Base-by-base conservation (phyloP, 2,888 invertebrate species). In the Diarsia mendica region DNA sequence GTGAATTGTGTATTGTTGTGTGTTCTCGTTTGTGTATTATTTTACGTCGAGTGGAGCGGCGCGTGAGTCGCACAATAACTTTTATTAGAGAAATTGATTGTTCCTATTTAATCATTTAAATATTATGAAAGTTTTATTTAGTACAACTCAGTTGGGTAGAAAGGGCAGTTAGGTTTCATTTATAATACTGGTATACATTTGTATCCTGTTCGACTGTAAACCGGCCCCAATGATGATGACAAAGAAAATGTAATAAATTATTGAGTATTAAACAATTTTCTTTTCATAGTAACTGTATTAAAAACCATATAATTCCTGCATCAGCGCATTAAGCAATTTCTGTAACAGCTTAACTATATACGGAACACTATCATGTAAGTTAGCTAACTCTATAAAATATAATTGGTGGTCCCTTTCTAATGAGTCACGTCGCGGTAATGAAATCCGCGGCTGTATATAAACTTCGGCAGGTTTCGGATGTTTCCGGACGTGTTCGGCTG, bases 371-470 rank as follows among this genome's bases (percentile, higher is more conserved):
- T 67, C 33, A 11, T 44, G 23, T 28, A 28, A 44, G 33, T 64
- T 46, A 11, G 33, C 20, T 5, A 74, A 28, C 55, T 51, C 48
- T 63, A 75, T 48, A 53, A 63, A 75, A 63, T 46, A 75, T 51
- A 75, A 61, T 63, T 61, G 39, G 69, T 63, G 1, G 44, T 39
- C 23, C 33, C 28, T 46, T 15, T 23, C 8, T 80, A 76, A 83
- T 65, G 58, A 84, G 70, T 74, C 81, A 82, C 81, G 81, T 80
- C 39, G 48, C 15, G 8, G 46, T 71, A 71, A 82, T 82, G 46
- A 80, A 80, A 83, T 79, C 80, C 68, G 68, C 55, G 84, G 51
- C 11, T 60, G 60, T 67, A 65, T 60, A 67, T 20, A 55, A 72
- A 84, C 63, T 80, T 82, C 65, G 64, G 64, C 67, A 1, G 61